Evolutionary conservation across 2,888 invertebrate species (phyloP).

Genomic region (Melipona bicolor): DNA sequence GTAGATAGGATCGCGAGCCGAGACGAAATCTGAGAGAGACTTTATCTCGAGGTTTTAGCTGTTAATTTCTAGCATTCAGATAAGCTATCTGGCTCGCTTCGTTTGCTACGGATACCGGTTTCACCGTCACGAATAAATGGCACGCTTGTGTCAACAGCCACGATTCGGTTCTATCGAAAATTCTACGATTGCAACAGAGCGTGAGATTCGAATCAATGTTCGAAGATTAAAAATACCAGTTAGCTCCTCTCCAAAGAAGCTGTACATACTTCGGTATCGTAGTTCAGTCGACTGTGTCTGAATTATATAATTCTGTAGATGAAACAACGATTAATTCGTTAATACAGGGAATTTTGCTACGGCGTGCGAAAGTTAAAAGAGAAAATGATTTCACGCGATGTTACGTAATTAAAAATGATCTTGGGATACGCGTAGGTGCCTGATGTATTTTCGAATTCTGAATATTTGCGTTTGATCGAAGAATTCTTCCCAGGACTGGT

Average conservation of each 20-base stretch:
- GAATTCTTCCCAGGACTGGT: too few relatives aligned
- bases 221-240: background rate
- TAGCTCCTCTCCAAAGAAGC: background rate
- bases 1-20: background rate
- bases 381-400: too few relatives aligned
- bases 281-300: too few relatives aligned
- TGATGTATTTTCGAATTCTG: too few relatives aligned
- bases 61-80: conserved; percentile 44
- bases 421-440: too few relatives aligned
- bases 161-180: conserved; percentile 11
- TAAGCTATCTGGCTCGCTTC: conserved; percentile 23
- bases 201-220: background rate
- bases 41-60: conserved; percentile 30
- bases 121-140: conserved; percentile 32
- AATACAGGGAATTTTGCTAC: too few relatives aligned
- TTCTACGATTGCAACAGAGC: background rate
- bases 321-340: too few relatives aligned
- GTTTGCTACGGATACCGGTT: conserved; percentile 53
- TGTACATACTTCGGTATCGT: too few relatives aligned
- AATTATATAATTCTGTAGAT: too few relatives aligned
- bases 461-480: too few relatives aligned
- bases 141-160: conserved; percentile 38
- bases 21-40: background rate
- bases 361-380: too few relatives aligned
- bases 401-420: too few relatives aligned